These are phyloP conservation scores for Ctenoplectra terminalis DNA, from an alignment of 1,140 invertebrate genomes.

Conservation along the genomic window DNA sequence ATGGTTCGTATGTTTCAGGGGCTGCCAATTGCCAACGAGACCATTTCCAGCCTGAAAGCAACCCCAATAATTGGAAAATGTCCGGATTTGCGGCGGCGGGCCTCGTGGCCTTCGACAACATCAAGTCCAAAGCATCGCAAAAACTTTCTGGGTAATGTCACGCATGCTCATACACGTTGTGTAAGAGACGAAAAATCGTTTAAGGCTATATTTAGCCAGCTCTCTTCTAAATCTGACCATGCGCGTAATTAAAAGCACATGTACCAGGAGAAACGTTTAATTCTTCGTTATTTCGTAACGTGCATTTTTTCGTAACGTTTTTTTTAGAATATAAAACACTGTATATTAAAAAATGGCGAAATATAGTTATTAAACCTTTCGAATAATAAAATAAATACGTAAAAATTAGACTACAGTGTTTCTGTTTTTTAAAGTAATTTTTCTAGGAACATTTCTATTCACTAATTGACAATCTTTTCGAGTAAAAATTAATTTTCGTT, in stretches of 20 bases:
- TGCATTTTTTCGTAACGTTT: neutral
- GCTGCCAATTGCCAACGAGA: conserved; percentile 76
- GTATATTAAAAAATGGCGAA: too few species aligned
- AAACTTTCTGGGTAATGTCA: conserved; percentile 77
- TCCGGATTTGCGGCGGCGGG: conserved; percentile 81
- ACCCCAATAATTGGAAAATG: conserved; percentile 83
- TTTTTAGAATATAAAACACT: too few species aligned
- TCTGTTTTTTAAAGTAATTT: too few species aligned
- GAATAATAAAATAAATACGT: too few species aligned
- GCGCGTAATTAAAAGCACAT: conserved; percentile 11
- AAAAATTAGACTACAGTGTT: too few species aligned
- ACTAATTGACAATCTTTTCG: too few species aligned
- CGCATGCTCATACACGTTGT: conserved; percentile 9
- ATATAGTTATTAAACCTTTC: too few species aligned
- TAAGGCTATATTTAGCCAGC: conserved; percentile 20
- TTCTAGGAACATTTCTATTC: too few species aligned
- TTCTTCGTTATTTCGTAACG: neutral
- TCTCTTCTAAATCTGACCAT: neutral
- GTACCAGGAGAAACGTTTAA: neutral
- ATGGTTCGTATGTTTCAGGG: conserved; percentile 67
- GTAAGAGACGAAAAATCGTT: conserved; percentile 39
- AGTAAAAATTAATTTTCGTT: too few species aligned
- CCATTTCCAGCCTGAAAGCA: conserved; percentile 73
- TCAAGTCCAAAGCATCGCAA: conserved; percentile 76
- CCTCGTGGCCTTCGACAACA: conserved; percentile 77